Evolutionary conservation across 2,888 invertebrate genomes (phyloP), one percentile per base, ranked within the genome.

Genomic region (Pelosia muscerda): DNA sequence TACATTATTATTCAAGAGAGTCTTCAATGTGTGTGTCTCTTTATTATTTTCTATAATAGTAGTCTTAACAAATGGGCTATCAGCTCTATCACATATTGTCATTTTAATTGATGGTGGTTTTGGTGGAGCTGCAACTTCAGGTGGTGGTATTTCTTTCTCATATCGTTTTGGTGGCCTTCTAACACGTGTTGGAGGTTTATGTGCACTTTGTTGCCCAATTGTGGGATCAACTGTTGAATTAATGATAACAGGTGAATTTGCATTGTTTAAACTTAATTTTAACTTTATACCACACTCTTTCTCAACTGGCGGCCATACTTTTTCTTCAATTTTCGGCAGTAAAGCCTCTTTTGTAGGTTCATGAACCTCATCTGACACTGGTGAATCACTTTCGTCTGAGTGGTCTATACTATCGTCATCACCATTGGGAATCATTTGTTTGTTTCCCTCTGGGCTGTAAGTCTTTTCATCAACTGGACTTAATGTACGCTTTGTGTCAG

Each of bases 181-280:
- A 62, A 85, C 78, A 63, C 95, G 86, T 62, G 86, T 76, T 66
- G 94, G 94, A 64, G 94, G 94, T 82, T 95, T 95, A 67, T 90
- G 82, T 64, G 81, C 79, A 71, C 84, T 90, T 67, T 92, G 90
- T 73, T 91, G 87, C 15, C 95, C 94, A 68, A 94, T 74, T 53
- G 92, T 90, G 10, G 95, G 95, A 83, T 94, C 94, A n/a, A 95
- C 95, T 68, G 95, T 95, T 2, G 94, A 94, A 81, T 95, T 95
- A 68, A 95, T 94, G 63, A 95, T 95, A 66, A 95, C 93, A 73
- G 95, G 95, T 66, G 94, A 93, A 73, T 92, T 94, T 61, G 94
- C 93, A 88, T 92, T 95, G 79, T 94, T 95, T 71, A 95, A 85
- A 76, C 94, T 94, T 65, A 95, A 84, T 84, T 94, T 95, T 75